Conservation (phyloP, 2,113 vertebrate genomes). For the Candoia aspera region DNA sequence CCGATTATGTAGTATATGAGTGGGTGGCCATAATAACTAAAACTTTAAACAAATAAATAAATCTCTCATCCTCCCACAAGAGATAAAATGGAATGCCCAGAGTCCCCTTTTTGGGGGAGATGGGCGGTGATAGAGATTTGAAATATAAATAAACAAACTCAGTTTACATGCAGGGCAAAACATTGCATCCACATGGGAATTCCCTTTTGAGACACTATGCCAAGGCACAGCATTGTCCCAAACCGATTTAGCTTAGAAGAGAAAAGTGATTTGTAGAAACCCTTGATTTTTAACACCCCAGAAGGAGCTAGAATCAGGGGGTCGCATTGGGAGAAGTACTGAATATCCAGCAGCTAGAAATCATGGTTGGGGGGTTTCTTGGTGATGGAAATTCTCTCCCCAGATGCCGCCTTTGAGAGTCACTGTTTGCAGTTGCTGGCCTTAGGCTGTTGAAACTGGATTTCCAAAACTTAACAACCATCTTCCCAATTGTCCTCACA, state of each 20-base stretch:
- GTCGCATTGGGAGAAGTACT: background rate
- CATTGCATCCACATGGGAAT: background rate
- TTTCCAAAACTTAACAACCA: conserved; percentile 1
- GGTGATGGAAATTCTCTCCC: background rate
- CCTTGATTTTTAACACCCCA: background rate
- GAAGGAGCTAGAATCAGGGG: background rate
- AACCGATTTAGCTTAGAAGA: background rate
- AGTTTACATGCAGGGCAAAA: background rate
- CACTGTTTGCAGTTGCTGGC: background rate
- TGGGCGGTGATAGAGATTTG: too few species aligned
- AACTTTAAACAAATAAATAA: too few species aligned
- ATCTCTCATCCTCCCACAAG: too few species aligned
- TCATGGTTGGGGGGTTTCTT: background rate
- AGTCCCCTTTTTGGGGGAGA: too few species aligned
- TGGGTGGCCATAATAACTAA: too few species aligned
- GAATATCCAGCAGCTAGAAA: background rate
- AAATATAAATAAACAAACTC: too few species aligned
- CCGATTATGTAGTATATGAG: too few species aligned
- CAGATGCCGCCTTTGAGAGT: background rate
- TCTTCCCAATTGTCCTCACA: conserved; percentile 39
- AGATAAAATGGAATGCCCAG: background rate
- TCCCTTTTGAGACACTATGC: background rate
- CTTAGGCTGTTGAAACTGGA: background rate
- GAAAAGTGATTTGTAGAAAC: background rate
- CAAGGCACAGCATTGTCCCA: background rate